Evolutionary conservation across 2,888 invertebrate genomes (phyloP).

Genomic region (Pedicia rivosa): DNA sequence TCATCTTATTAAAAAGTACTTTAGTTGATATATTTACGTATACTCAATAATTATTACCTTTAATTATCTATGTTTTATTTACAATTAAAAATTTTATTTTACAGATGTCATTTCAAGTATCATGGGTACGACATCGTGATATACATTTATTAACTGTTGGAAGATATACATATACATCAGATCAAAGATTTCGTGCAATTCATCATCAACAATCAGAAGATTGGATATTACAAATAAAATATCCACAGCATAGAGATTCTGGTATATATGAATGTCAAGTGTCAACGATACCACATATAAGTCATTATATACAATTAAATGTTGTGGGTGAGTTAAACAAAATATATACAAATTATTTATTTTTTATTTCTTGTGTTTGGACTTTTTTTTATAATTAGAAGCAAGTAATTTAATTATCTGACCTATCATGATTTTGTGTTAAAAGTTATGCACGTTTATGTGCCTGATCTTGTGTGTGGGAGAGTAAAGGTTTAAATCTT

Average conservation of each 20-base stretch:
- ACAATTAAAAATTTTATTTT: no score
- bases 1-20: no score
- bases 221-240: slow-evolving; percentile 86
- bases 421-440: no score
- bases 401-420: no score
- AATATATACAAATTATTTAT: not conserved
- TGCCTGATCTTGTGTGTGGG: no score
- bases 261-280: slow-evolving; percentile 92
- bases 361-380: not conserved
- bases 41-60: no score
- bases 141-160: slow-evolving; percentile 81
- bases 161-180: slow-evolving; percentile 79
- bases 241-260: slow-evolving; percentile 71
- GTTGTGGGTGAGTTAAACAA: slow-evolving; percentile 64
- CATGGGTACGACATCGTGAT: slow-evolving; percentile 82
- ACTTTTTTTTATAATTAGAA: no score
- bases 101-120: slow-evolving; percentile 63
- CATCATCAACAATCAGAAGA: slow-evolving; percentile 76
- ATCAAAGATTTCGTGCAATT: slow-evolving; percentile 78
- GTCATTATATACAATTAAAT: slow-evolving; percentile 77
- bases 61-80: no score
- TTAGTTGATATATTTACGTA: no score
- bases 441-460: no score
- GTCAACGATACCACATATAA: slow-evolving; percentile 83
- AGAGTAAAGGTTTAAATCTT: no score